phyloP scores from a whole-genome alignment of 1,140 invertebrate species.

The Leptinotarsa defecta region DNA sequence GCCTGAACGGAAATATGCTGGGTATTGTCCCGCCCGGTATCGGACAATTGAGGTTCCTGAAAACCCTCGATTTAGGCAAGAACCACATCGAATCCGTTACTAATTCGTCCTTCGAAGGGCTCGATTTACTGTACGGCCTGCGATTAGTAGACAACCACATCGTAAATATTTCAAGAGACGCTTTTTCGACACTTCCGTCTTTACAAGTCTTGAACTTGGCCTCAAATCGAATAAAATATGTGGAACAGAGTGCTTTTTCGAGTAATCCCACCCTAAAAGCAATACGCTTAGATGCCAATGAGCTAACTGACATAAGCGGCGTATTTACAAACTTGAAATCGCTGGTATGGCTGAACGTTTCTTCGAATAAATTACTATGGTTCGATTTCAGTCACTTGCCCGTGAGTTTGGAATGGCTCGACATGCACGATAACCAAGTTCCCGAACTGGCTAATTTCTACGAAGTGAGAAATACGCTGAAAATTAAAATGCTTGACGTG shows the following conservation, averaged over 20 bases:
- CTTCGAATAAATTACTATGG: constrained; percentile 68
- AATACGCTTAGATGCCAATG: constrained; percentile 70
- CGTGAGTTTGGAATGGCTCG: constrained; percentile 70
- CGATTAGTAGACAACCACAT: constrained; percentile 71
- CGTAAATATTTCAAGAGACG: constrained; percentile 67
- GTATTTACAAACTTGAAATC: constrained; percentile 68
- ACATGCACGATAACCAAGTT: constrained; percentile 71
- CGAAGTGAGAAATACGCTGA: constrained; percentile 63
- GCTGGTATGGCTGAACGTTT: constrained; percentile 74
- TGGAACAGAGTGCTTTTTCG: constrained; percentile 69
- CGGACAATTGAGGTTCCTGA: constrained; percentile 68
- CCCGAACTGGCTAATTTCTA: constrained; percentile 72
- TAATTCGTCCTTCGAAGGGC: constrained; percentile 66
- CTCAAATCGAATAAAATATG: constrained; percentile 67
- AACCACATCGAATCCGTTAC: constrained; percentile 71
- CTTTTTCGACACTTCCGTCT: constrained; percentile 68
- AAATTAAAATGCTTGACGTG: constrained; percentile 75
- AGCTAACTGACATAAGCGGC: constrained; percentile 68
- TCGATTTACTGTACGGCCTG: constrained; percentile 67
- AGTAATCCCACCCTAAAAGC: constrained; percentile 68
- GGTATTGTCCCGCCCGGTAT: constrained; percentile 73
- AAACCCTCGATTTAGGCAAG: constrained; percentile 78
- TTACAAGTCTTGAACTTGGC: constrained; percentile 73
- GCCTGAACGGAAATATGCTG: constrained; percentile 76
- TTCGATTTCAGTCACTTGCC: constrained; percentile 73